These are phyloP conservation scores for Hymenochirus boettgeri DNA, from an alignment of 2,113 vertebrate genomes.

Conservation along the genomic window DNA sequence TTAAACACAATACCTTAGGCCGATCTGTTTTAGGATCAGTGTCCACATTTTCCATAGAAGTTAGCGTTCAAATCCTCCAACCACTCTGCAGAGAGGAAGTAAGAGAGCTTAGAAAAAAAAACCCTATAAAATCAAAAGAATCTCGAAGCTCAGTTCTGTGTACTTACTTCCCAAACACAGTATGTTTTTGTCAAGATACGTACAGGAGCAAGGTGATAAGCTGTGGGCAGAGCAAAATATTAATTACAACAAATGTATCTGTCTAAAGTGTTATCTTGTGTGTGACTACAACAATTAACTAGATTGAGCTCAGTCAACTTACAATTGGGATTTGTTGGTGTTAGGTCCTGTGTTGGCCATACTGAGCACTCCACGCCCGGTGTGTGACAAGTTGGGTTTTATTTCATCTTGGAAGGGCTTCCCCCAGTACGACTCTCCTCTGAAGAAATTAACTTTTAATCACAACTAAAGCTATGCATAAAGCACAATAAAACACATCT, in stretches of 20 bases:
- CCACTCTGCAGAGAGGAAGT: conserved; percentile 67
- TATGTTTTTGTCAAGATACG: conserved; percentile 92
- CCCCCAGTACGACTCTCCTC: conserved; percentile 90
- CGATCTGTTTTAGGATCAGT: conserved; percentile 89
- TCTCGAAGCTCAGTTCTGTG: no score
- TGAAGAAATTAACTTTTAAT: no score
- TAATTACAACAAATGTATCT: not conserved
- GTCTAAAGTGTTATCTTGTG: not conserved
- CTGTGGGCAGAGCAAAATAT: conserved; percentile 54
- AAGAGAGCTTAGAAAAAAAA: not conserved
- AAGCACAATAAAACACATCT: no score
- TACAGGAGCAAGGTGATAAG: conserved; percentile 96
- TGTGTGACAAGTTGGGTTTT: conserved; percentile 88
- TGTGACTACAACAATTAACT: no score
- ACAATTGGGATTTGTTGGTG: conserved; percentile 98
- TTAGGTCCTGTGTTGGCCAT: conserved; percentile 98
- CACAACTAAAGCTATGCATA: no score
- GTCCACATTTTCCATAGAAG: conserved; percentile 94
- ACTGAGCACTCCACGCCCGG: conserved; percentile 87
- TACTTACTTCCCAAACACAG: conserved; percentile 91
- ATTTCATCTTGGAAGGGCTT: conserved; percentile 92
- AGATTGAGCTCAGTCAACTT: no score
- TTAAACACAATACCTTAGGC: conserved; percentile 73
- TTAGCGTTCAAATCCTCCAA: conserved; percentile 92
- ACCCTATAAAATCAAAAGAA: no score